Evolutionary conservation across 2,888 invertebrate species (phyloP).

Genomic region (Plebejus melissa): DNA sequence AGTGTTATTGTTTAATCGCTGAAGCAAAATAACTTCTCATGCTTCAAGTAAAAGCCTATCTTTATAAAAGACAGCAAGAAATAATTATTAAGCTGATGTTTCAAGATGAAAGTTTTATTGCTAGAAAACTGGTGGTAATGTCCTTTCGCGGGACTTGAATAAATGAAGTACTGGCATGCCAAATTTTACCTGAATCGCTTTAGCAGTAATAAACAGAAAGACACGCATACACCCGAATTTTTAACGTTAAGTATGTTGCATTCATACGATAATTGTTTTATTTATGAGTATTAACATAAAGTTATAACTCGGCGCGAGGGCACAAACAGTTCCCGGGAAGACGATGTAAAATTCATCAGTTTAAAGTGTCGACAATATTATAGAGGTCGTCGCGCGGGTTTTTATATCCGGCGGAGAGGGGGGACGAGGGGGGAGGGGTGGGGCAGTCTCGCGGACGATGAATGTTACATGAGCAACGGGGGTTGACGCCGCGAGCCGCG

Average conservation of each 20-base stretch:
- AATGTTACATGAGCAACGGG: slow-evolving; percentile 54
- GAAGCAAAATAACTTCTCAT: too few relatives aligned
- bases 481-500: slow-evolving; percentile 7
- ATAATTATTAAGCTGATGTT: too few relatives aligned
- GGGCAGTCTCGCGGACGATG: slow-evolving; percentile 43
- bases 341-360: slow-evolving; percentile 41
- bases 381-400: slow-evolving; percentile 32
- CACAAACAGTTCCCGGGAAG: neutral
- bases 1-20: too few relatives aligned
- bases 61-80: neutral
- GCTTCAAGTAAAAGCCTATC: neutral
- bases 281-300: neutral
- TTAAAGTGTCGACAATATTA: slow-evolving; percentile 37
- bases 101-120: too few relatives aligned
- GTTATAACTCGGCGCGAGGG: neutral
- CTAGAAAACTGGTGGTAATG: too few relatives aligned
- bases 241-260: neutral
- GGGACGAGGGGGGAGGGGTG: neutral
- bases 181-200: too few relatives aligned
- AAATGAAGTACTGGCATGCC: too few relatives aligned
- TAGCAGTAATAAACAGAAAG: too few relatives aligned
- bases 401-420: slow-evolving; percentile 24
- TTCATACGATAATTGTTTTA: neutral
- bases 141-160: too few relatives aligned
- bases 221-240: neutral